Conservation (phyloP, 2,113 vertebrate genomes). For the Procavia capensis region DNA sequence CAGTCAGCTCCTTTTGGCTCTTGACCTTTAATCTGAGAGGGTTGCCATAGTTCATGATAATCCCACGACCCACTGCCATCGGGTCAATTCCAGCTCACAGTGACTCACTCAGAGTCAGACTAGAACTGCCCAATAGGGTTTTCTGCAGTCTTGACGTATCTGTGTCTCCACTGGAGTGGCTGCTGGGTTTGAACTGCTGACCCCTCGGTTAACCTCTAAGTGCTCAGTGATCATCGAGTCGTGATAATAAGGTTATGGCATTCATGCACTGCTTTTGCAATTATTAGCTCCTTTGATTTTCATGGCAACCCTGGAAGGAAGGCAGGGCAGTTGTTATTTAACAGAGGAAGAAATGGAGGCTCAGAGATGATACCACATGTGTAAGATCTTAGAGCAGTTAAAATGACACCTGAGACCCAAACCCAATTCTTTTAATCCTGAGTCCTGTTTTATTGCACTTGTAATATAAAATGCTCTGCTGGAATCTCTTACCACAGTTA, state of each 20-base stretch:
- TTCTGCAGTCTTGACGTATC: not conserved
- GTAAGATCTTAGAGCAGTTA: slow-evolving; percentile 12
- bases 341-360: not conserved
- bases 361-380: not conserved
- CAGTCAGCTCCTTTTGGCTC: not conserved
- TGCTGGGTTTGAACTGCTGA: not conserved
- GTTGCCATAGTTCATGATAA: not conserved
- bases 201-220: not conserved
- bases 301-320: not conserved
- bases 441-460: not conserved
- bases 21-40: not conserved
- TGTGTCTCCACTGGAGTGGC: not conserved
- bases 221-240: not conserved
- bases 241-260: not conserved
- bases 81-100: not conserved
- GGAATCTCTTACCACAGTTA: not conserved
- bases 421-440: not conserved
- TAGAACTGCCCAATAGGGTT: not conserved
- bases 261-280: not conserved
- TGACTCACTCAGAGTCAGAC: not conserved
- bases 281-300: not conserved
- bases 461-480: not conserved
- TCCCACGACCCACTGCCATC: too few relatives aligned
- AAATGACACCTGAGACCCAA: not conserved
- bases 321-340: not conserved